Evolutionary conservation across 2,888 invertebrate species (phyloP).

Genomic region (Cephalotes varians): DNA sequence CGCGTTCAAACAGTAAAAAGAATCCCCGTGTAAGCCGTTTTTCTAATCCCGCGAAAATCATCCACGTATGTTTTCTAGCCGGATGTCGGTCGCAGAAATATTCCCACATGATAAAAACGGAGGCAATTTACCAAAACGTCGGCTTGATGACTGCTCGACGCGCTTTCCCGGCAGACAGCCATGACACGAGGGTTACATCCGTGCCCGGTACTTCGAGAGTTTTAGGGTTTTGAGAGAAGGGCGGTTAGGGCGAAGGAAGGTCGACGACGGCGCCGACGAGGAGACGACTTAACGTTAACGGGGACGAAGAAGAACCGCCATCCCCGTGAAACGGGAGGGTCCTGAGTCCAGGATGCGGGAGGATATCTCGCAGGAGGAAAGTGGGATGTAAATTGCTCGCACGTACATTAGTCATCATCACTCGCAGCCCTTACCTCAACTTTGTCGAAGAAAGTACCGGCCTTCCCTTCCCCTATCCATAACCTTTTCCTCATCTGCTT

Average conservation of each 20-base stretch:
- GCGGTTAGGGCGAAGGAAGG: slow-evolving; percentile 15
- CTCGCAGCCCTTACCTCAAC: slow-evolving; percentile 74
- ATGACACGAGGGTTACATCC: slow-evolving; percentile 64
- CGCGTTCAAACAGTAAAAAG: slow-evolving; percentile 31
- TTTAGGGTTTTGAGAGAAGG: slow-evolving; percentile 29
- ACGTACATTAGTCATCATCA: slow-evolving; percentile 83
- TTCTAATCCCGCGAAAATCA: slow-evolving; percentile 44
- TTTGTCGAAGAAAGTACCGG: slow-evolving; percentile 64
- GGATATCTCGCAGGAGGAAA: slow-evolving; percentile 73
- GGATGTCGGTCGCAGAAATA: slow-evolving; percentile 60
- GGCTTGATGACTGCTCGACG: slow-evolving; percentile 69
- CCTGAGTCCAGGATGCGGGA: slow-evolving; percentile 51
- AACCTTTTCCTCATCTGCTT: slow-evolving; percentile 38
- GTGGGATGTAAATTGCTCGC: slow-evolving; percentile 82
- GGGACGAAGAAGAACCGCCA: slow-evolving; percentile 16
- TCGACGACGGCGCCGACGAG: slow-evolving; percentile 43
- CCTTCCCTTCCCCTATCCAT: slow-evolving; percentile 1
- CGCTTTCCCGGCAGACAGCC: slow-evolving; percentile 39
- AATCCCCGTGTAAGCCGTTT: background rate
- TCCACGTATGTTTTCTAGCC: background rate
- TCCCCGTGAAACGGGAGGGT: slow-evolving; percentile 59
- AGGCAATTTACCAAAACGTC: slow-evolving; percentile 82
- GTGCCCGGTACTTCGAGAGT: slow-evolving; percentile 52
- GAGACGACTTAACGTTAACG: slow-evolving; percentile 28
- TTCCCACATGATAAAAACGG: slow-evolving; percentile 76